Percentiles rank a stretch among this genome's conserved stretches.
Conservation (phyloP, 2,888 invertebrate species). For the Trypoxylon attenuatum region DNA sequence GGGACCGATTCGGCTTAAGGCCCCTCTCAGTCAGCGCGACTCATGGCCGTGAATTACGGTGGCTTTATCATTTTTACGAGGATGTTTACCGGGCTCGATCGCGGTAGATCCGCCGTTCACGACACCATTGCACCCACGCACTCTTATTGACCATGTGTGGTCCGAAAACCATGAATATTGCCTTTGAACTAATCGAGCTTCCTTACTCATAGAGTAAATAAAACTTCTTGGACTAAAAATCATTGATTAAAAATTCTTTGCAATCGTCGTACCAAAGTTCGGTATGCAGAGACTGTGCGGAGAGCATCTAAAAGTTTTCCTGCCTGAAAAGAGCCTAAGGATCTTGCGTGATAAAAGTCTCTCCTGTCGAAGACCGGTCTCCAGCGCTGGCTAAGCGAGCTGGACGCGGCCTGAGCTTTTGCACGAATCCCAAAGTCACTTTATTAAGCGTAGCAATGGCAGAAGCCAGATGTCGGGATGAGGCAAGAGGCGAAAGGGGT, state of each 20-base stretch:
- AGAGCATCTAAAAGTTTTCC: too few species aligned
- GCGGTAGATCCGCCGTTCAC: neutral
- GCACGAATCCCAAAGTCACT: conserved; percentile 56
- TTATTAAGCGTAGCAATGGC: conserved; percentile 54
- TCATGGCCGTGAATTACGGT: neutral
- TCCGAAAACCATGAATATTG: too few species aligned
- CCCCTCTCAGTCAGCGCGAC: neutral
- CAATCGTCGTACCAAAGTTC: too few species aligned
- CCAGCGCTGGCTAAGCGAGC: neutral
- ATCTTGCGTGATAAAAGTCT: neutral
- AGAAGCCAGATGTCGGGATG: too few species aligned
- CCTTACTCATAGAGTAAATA: too few species aligned
- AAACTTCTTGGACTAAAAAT: too few species aligned
- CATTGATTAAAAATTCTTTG: too few species aligned
- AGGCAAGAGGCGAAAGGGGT: conserved; percentile 28
- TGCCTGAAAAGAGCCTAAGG: neutral
- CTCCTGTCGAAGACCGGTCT: conserved; percentile 35
- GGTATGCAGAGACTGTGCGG: too few species aligned
- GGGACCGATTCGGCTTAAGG: neutral
- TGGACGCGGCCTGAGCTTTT: conserved; percentile 34
- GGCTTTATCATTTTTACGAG: neutral
- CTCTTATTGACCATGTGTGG: neutral
- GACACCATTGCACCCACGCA: neutral
- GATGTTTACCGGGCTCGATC: neutral
- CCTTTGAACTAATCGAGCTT: too few species aligned